Evolutionary conservation across 2,888 invertebrate genomes (phyloP).

Genomic region (Temnothorax rugatulus): DNA sequence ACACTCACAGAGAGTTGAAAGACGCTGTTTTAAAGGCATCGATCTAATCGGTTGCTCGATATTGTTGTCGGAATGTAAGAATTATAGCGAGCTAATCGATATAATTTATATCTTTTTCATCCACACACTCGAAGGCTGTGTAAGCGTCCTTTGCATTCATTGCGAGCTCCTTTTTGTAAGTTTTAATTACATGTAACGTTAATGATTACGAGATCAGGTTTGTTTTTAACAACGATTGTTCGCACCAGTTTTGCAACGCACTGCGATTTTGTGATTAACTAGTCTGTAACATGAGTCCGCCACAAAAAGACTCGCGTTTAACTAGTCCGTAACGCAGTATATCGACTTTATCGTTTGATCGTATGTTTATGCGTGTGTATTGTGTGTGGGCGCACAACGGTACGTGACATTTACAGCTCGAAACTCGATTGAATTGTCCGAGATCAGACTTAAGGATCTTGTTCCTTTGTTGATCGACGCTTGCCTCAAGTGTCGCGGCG

Average conservation of each 20-base stretch:
- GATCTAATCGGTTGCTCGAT: neutral
- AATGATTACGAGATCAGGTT: neutral
- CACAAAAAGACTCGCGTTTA: conserved; percentile 32
- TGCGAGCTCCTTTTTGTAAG: neutral
- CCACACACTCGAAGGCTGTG: conserved; percentile 11
- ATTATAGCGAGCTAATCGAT: neutral
- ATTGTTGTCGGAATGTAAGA: conserved; percentile 8
- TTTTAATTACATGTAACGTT: conserved; percentile 10
- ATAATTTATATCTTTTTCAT: neutral
- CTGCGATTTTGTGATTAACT: conserved; percentile 49
- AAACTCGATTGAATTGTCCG: conserved; percentile 39
- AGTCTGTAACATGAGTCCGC: conserved; percentile 37
- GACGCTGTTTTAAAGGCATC: neutral
- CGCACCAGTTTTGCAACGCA: conserved; percentile 16
- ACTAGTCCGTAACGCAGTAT: conserved; percentile 45
- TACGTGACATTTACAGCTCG: conserved; percentile 15
- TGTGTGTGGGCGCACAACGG: neutral
- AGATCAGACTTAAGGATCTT: conserved; percentile 29
- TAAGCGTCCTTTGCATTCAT: neutral
- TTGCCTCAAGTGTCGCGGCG: neutral
- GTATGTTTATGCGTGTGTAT: neutral
- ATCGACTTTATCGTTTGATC: conserved; percentile 22
- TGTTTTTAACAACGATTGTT: neutral
- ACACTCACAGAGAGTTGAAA: neutral
- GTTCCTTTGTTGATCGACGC: conserved; percentile 25